These are phyloP conservation scores for Nephrotoma flavescens DNA, from an alignment of 2,888 invertebrate species.

Conservation along the genomic window DNA sequence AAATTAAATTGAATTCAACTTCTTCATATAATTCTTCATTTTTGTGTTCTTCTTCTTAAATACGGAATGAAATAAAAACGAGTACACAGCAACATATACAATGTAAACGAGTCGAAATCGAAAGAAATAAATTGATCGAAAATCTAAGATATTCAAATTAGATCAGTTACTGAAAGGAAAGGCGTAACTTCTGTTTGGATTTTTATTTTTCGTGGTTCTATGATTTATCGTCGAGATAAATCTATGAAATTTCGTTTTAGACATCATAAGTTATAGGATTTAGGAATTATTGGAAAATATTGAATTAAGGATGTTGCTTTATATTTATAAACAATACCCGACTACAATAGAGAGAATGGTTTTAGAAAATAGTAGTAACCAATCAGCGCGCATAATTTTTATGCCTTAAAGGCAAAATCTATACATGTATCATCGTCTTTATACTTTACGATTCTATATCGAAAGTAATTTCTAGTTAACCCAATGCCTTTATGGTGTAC, in stretches of 20 bases:
- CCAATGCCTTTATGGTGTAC: too few relatives aligned
- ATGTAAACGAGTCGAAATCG: not conserved
- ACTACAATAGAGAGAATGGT: too few relatives aligned
- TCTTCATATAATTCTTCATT: not conserved
- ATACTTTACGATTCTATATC: too few relatives aligned
- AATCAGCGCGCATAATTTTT: too few relatives aligned
- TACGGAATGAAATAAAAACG: not conserved
- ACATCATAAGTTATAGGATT: not conserved
- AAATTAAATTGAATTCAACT: not conserved
- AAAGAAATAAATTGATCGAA: not conserved
- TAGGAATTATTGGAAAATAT: not conserved
- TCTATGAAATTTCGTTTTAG: not conserved
- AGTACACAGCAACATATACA: not conserved
- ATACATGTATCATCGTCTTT: too few relatives aligned
- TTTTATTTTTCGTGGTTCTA: not conserved
- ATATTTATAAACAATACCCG: not conserved
- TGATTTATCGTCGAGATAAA: not conserved
- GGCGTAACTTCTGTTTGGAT: conserved; percentile 5
- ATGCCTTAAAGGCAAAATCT: too few relatives aligned
- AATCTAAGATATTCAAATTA: conserved; percentile 5
- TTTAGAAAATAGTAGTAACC: too few relatives aligned
- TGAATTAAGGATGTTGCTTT: not conserved
- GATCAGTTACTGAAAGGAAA: conserved; percentile 3
- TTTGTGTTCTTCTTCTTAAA: not conserved
- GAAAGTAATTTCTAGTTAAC: too few relatives aligned